Evolutionary conservation across 2,888 invertebrate genomes (phyloP).

Genomic region (Pomacea canaliculata): DNA sequence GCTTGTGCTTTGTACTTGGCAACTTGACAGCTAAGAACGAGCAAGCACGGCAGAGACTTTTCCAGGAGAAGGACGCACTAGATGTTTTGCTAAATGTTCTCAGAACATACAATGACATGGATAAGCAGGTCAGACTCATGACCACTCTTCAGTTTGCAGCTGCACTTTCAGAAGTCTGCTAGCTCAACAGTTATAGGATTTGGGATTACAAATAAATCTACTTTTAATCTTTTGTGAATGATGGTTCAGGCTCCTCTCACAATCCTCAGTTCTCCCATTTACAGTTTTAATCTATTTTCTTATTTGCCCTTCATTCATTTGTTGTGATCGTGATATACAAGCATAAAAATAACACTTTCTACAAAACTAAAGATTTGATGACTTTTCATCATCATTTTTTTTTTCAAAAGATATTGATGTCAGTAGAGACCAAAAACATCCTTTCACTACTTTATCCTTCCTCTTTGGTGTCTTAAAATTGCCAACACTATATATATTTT

Average conservation of each 20-base stretch:
- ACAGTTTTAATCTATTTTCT: too few relatives aligned
- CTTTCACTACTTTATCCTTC: not conserved
- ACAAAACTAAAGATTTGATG: too few relatives aligned
- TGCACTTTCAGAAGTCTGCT: not conserved
- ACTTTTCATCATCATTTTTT: not conserved
- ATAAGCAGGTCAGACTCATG: slow-evolving; percentile 50
- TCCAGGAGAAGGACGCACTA: slow-evolving; percentile 60
- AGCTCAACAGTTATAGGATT: not conserved
- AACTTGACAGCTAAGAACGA: slow-evolving; percentile 87
- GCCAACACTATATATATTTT: not conserved
- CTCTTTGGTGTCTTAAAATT: not conserved
- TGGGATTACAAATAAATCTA: too few relatives aligned
- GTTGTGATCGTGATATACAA: too few relatives aligned
- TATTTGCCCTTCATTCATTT: not conserved
- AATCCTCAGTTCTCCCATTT: not conserved
- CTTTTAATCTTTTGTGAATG: not conserved
- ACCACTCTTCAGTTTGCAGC: too few relatives aligned
- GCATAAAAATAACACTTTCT: too few relatives aligned
- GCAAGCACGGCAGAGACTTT: slow-evolving; percentile 73
- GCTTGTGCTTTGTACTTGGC: slow-evolving; percentile 86
- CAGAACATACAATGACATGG: slow-evolving; percentile 60
- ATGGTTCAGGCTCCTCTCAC: not conserved
- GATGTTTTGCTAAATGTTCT: slow-evolving; percentile 63
- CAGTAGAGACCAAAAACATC: too few relatives aligned
- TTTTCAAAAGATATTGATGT: too few relatives aligned